These are phyloP conservation scores for Papilio demoleus DNA, from an alignment of 2,888 invertebrate genomes.

Conservation along the genomic window DNA sequence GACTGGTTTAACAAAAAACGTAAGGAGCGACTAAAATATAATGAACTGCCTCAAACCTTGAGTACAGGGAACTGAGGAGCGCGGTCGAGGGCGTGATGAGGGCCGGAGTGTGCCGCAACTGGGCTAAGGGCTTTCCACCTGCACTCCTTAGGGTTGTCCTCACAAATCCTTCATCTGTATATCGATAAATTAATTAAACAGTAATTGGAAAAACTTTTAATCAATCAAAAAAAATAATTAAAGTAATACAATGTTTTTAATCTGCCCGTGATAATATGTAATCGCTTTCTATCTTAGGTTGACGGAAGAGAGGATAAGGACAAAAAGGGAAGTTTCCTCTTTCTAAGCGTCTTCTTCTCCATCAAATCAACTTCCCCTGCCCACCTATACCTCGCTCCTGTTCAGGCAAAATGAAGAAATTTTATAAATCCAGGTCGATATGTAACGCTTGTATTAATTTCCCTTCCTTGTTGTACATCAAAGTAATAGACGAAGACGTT, in stretches of 20 bases:
- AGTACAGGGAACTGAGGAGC: conserved; percentile 44
- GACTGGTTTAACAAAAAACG: conserved; percentile 29
- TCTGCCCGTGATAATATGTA: too few species aligned
- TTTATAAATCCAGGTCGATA: conserved; percentile 35
- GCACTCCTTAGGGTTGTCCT: conserved; percentile 52
- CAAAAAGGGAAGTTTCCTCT: too few species aligned
- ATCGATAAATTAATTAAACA: conserved; percentile 30
- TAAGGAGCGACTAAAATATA: conserved; percentile 32
- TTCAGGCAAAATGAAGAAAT: too few species aligned
- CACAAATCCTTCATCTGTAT: conserved; percentile 36
- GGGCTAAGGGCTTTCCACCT: conserved; percentile 71
- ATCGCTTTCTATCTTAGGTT: too few species aligned
- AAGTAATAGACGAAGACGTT: conserved; percentile 57
- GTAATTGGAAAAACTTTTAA: neutral
- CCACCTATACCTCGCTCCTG: too few species aligned
- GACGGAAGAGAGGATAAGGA: too few species aligned
- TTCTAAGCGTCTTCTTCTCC: too few species aligned
- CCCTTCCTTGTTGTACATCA: conserved; percentile 54
- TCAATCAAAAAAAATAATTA: neutral
- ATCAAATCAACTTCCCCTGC: too few species aligned
- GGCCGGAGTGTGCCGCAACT: conserved; percentile 59
- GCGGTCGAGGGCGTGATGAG: conserved; percentile 55
- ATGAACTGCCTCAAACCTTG: conserved; percentile 39
- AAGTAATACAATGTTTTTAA: too few species aligned
- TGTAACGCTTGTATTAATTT: neutral